phyloP scores from a whole-genome alignment of 2,797 vertebrate genomes.

The Gymnopithys bicolor region DNA sequence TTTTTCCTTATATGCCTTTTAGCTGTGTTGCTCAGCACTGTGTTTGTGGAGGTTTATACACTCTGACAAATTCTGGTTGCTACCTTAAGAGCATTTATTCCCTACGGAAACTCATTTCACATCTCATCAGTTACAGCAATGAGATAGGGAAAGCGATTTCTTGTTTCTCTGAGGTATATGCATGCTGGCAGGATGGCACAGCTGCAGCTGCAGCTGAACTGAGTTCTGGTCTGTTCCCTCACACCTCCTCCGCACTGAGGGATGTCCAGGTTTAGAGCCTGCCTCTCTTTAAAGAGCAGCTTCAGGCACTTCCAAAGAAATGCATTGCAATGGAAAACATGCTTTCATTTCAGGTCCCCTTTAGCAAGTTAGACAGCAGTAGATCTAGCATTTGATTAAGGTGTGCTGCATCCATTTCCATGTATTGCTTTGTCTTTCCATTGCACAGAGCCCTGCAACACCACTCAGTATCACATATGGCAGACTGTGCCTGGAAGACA shows the following conservation, averaged over 20 bases:
- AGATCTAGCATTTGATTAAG: neutral
- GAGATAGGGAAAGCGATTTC: slow-evolving; percentile 3
- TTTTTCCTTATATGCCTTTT: neutral
- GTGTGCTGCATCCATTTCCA: neutral
- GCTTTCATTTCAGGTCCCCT: neutral
- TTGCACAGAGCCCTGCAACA: neutral
- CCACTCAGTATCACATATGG: neutral
- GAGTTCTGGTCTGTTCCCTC: neutral
- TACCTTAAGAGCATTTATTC: slow-evolving; percentile 47
- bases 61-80: slow-evolving; percentile 42
- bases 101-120: slow-evolving; percentile 65
- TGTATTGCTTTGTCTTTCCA: neutral
- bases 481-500: neutral
- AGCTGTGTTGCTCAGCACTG: neutral
- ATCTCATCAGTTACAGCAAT: slow-evolving; percentile 62
- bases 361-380: neutral
- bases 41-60: neutral
- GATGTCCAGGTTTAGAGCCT: neutral
- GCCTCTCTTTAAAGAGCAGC: neutral
- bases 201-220: neutral
- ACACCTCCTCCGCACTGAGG: neutral
- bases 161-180: slow-evolving; percentile 36
- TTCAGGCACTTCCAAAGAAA: neutral
- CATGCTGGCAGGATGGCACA: neutral
- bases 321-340: neutral